phyloP scores from a whole-genome alignment of 1,140 invertebrate genomes.

The Lordiphosa collinella region DNA sequence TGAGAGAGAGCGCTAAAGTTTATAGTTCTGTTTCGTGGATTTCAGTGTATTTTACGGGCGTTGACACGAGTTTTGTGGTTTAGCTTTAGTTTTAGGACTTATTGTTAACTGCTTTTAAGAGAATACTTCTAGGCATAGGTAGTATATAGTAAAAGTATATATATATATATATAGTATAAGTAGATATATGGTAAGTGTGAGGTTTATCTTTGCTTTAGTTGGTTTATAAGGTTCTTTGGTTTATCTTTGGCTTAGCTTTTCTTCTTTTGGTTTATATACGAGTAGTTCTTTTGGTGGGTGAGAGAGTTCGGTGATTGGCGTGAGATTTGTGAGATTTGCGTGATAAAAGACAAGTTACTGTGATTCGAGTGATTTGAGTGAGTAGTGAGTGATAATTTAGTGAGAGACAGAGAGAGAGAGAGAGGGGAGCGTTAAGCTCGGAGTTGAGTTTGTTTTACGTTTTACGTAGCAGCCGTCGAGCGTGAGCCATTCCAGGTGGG shows the following conservation, averaged over 20 bases:
- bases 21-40: conserved; percentile 14
- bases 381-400: conserved; percentile 10
- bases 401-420: background rate
- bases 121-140: conserved; percentile 3
- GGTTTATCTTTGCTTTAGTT: conserved; percentile 2
- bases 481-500: conserved; percentile 10
- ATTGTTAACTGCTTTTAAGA: background rate
- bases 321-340: conserved; percentile 8
- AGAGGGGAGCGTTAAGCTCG: background rate
- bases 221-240: conserved; percentile 1
- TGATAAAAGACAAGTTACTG: conserved; percentile 7
- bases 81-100: conserved; percentile 31
- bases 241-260: background rate
- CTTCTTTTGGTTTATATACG: background rate
- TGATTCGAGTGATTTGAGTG: conserved; percentile 13
- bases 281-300: background rate
- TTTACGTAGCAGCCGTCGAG: conserved; percentile 11
- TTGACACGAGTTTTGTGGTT: conserved; percentile 16
- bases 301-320: conserved; percentile 4
- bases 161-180: background rate
- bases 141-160: conserved; percentile 5
- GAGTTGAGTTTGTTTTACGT: conserved; percentile 1
- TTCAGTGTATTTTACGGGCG: background rate
- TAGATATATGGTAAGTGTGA: background rate
- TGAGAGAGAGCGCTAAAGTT: conserved; percentile 23